Evolutionary conservation across 2,113 vertebrate genomes (phyloP), one percentile per base, ranked within the genome.

Genomic region (Agapornis roseicollis): DNA sequence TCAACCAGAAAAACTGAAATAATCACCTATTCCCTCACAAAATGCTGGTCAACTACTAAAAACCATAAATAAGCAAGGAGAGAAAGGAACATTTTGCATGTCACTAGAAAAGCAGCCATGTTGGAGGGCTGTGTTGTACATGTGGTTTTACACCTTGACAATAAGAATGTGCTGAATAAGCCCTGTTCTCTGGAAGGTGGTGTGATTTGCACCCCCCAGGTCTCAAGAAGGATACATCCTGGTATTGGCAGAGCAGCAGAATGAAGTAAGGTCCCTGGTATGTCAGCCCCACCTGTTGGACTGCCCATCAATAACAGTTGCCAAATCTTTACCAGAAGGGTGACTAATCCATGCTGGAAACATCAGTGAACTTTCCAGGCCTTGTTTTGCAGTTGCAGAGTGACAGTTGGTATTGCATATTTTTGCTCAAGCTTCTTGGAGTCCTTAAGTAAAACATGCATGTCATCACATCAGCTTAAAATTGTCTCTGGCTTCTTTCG

Each of bases 281-380:
- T 96, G 88, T 77, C 80, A 91, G 88, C 93, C 91, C 95, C 93
- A 93, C 89, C 94, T 97, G 96, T 94, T 95, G 92, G 91, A 81
- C 33, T 78, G 47, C 18, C 61, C 81, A 23, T 11, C 44, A 3
- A 3, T 17, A 6, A 33, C 10, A 78, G 35, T 49, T 96, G 97
- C 97, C 97, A 97, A 68, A 61, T 58, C 42, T 28, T 97, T 97
- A 94, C 95, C 94, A 96, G 96, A 95, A 97, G 81, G 74, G 71
- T 97, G 94, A 97, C 78, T 97, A 93, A 97, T 91, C 47, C 66
- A 60, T 85, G 64, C 89, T 93, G 96, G 96, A 80, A 96, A 96
- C 72, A 6, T 3, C 69, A 42, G 22, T 74, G 53, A 85, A 66
- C 79, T 84, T 96, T 94, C 93, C 91, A 94, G 71, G 23, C 70